Conservation (phyloP, 2,797 vertebrate genomes). For the Xiphorhynchus erythropygius region DNA sequence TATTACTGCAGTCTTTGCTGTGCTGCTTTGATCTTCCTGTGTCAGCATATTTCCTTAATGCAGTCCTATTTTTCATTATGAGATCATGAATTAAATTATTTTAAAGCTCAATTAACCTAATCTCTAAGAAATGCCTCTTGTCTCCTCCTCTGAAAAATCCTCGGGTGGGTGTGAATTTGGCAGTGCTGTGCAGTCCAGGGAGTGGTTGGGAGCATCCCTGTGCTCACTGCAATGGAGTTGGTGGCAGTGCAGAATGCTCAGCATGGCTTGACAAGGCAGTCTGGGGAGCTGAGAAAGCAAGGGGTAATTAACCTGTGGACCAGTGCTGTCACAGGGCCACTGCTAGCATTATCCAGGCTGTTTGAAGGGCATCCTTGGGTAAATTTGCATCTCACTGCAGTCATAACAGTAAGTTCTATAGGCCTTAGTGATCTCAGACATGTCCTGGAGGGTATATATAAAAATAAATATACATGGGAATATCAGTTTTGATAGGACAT, state of each 20-base stretch:
- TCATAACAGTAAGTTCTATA: background rate
- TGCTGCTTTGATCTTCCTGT: background rate
- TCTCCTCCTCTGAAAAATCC: background rate
- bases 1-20: background rate
- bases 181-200: background rate
- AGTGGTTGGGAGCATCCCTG: rapidly evolving
- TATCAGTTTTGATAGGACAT: background rate
- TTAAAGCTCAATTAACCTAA: background rate
- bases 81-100: background rate
- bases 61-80: background rate
- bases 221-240: background rate
- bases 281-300: background rate
- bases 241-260: background rate
- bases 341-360: background rate
- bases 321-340: background rate
- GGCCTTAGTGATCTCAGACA: background rate
- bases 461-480: background rate
- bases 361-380: background rate
- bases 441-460: background rate
- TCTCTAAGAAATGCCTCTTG: background rate
- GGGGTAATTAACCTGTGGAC: background rate
- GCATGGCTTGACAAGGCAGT: background rate
- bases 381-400: background rate
- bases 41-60: background rate
- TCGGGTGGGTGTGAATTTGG: background rate